These are phyloP conservation scores for Bursaphelenchus mucronatus DNA, from an alignment of 1,140 invertebrate species.

Conservation along the genomic window DNA sequence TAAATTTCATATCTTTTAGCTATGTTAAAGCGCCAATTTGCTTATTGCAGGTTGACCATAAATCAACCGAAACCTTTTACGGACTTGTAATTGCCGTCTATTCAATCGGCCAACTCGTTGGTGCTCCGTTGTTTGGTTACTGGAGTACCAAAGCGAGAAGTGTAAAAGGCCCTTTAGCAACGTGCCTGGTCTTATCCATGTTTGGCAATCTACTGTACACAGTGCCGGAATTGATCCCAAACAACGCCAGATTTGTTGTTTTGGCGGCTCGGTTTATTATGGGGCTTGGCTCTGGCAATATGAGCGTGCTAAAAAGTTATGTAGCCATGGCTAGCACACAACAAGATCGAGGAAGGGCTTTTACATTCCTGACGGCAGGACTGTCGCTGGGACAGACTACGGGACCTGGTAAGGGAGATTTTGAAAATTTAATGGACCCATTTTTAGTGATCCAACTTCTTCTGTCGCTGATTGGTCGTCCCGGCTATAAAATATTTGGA, in stretches of 20 bases:
- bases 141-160: constrained; percentile 55
- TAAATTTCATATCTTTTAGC: too few relatives aligned
- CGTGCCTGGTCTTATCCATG: constrained; percentile 58
- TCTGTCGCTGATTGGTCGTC: constrained; percentile 42
- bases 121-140: constrained; percentile 61
- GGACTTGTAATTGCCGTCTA: constrained; percentile 62
- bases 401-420: constrained; percentile 53
- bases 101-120: constrained; percentile 61
- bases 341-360: neutral
- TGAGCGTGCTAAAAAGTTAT: constrained; percentile 35
- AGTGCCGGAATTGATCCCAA: constrained; percentile 40
- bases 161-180: constrained; percentile 56
- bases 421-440: constrained; percentile 42
- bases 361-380: constrained; percentile 15
- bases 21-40: too few relatives aligned
- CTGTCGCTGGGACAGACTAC: constrained; percentile 61
- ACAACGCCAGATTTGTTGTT: constrained; percentile 26
- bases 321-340: neutral
- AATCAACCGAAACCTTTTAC: constrained; percentile 53
- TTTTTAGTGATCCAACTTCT: constrained; percentile 57
- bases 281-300: constrained; percentile 49
- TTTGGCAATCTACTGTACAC: constrained; percentile 61
- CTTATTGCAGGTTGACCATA: too few relatives aligned
- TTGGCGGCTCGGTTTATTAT: constrained; percentile 36
- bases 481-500: constrained; percentile 47